Conservation (phyloP, 1,140 invertebrate species). For the Drosophila orosa region DNA sequence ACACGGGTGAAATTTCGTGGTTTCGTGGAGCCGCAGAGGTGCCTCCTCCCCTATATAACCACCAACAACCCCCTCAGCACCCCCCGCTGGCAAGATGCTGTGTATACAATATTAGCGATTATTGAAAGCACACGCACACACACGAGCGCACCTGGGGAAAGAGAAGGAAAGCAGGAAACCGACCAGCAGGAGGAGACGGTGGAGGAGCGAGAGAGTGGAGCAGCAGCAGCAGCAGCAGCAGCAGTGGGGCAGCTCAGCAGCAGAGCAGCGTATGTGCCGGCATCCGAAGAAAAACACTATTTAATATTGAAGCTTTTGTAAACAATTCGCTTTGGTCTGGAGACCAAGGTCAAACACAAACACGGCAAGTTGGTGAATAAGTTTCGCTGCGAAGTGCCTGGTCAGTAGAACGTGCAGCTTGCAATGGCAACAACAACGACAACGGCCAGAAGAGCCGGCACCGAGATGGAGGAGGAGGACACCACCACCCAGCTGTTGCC, state of each 20-base stretch:
- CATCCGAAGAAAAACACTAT: slow-evolving; percentile 34
- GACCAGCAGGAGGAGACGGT: slow-evolving; percentile 5
- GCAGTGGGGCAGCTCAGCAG: slow-evolving; percentile 8
- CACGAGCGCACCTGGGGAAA: slow-evolving; percentile 20
- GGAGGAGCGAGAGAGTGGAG: slow-evolving; percentile 1
- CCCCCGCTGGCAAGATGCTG: slow-evolving; percentile 62
- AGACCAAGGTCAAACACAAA: slow-evolving; percentile 43
- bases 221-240: slow-evolving; percentile 2
- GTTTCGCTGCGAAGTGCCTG: slow-evolving; percentile 23
- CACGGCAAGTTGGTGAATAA: slow-evolving; percentile 44
- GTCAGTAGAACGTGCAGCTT: slow-evolving; percentile 48
- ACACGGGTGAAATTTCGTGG: slow-evolving; percentile 50
- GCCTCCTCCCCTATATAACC: slow-evolving; percentile 25
- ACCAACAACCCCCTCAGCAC: slow-evolving; percentile 25
- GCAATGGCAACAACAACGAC: slow-evolving; percentile 71
- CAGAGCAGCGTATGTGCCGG: slow-evolving; percentile 42
- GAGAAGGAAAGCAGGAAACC: slow-evolving; percentile 7
- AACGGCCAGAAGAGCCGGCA: slow-evolving; percentile 9
- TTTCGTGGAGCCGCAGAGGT: slow-evolving; percentile 31
- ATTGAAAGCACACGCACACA: slow-evolving; percentile 47
- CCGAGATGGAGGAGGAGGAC: slow-evolving; percentile 24
- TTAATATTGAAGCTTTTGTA: slow-evolving; percentile 69
- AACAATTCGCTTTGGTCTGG: slow-evolving; percentile 52
- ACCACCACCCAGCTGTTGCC: slow-evolving; percentile 23
- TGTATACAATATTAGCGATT: slow-evolving; percentile 77